Base-by-base conservation (phyloP, 2,113 vertebrate species). In the Microtus richardsoni region DNA sequence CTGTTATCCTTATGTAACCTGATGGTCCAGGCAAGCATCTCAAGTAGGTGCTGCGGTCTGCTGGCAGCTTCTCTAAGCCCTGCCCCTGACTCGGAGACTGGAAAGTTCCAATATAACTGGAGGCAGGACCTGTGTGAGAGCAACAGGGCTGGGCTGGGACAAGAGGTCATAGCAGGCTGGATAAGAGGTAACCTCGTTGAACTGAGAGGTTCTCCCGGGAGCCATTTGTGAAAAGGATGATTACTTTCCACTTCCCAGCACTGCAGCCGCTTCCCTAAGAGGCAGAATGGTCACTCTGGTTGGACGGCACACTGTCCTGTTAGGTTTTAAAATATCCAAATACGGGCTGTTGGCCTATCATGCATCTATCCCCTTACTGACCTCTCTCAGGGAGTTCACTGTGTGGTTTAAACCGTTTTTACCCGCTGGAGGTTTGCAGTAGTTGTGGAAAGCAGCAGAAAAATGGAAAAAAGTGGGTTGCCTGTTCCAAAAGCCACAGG, bases 191-290 rank as follows among this genome's bases (percentile, higher is more conserved):
- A 70, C 52, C 52, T 88, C 71, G 71, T 39, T 30, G 44, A n/a
- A 10, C 8, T 24, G 52, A 28, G 54, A 77, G 62, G 9, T 70
- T 90, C 64, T 96, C 85, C 80, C 36, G 89, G 89, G 28, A n/a
- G 44, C 41, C 9, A 2, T 66, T 90, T 78, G 62, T 49, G 92
- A 78, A 88, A 87, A 95, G 39, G 24, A 2, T 44, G 73, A 89
- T 97, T 60, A 28, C 60, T 94, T 95, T 94, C 78, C n/a, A 39
- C 94, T 93, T 94, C 84, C 54, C 71, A 26, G 58, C 58, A 33
- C 68, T 16, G 1, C 77, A 86, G 16, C 73, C 66, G 3, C 89
- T 94, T 94, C 62, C 47, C 26, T 74, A 68, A 91, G 62, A 91
- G 68, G 77, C 39, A 52, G 28, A 93, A 39, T 36, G 5, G 84